Evolutionary conservation across 2,113 vertebrate genomes (phyloP), one percentile per base, ranked within the genome.

Genomic region (Cochlearius cochlearius): DNA sequence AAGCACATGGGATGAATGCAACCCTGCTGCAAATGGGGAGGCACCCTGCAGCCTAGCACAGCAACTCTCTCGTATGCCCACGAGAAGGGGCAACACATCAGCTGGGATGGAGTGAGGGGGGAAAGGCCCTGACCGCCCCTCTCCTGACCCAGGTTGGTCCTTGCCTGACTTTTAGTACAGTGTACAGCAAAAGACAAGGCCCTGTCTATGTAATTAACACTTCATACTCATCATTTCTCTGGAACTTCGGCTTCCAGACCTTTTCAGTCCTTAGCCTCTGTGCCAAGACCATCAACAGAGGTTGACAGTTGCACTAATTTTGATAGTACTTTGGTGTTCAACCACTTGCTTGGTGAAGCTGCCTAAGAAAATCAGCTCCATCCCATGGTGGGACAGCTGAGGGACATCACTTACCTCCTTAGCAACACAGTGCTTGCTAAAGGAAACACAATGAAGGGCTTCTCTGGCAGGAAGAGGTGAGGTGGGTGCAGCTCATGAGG

Each of bases 31-130:
- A 73, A 43, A 41, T 5, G 13, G 30, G 47, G 26, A 86, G 29
- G 21, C 12, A 75, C 36, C 8, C 29, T 63, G 11, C 18, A 60
- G 52, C 15, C 26, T 15, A 55, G 49, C 55, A 71, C 25, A 66
- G 25, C 27, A 67, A 34, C 8, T 59, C 15, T 49, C 21, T 63
- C 32, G 8, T 9, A 25, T 0, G 0, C 6, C 25, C 22, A 21
- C 0, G 0, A 58, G 72, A 77, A 74, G 45, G 36, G n/a, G 69
- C 22, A 66, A 19, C 11, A 41, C 53, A 41, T 6, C 21, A 69
- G 36, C 19, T 41, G 64, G 75, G 30, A 47, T 27, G 27, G 20
- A 47, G 12, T 16, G 32, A 69, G 34, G 10, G 3, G 2, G 8
- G 7, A 58, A 58, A 64, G 21, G 39, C 8, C 18, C 47, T 50